Percentiles rank a stretch among this genome's conserved stretches.
These are phyloP conservation scores for Chirona hameri DNA, from an alignment of 2,888 invertebrate genomes.

Conservation along the genomic window DNA sequence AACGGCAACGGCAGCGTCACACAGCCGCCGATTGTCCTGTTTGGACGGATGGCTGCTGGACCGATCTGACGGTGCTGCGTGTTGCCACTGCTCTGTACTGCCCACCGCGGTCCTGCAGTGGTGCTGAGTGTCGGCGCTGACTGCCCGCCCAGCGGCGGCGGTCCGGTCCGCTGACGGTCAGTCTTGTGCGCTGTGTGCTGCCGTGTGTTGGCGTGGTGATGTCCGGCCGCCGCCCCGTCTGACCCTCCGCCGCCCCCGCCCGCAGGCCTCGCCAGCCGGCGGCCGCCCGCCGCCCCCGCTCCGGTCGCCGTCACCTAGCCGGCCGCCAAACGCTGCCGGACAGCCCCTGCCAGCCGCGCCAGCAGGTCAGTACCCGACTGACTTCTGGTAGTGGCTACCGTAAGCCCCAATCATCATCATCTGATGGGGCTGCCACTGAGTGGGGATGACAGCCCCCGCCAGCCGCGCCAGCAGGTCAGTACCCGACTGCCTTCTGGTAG, in stretches of 20 bases:
- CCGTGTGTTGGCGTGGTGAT: too few relatives aligned
- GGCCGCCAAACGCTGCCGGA: neutral
- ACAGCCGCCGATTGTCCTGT: too few relatives aligned
- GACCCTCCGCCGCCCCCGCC: neutral
- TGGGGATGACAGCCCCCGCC: too few relatives aligned
- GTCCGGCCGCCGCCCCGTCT: neutral
- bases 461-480: too few relatives aligned
- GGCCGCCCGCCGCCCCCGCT: neutral
- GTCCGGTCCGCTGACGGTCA: neutral
- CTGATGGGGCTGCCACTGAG: too few relatives aligned
- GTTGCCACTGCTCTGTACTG: neutral
- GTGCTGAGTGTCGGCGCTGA: neutral
- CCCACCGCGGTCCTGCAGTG: neutral
- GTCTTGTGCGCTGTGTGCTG: neutral
- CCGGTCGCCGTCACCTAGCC: neutral
- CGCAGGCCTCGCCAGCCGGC: neutral
- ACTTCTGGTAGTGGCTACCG: neutral
- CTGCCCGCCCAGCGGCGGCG: neutral
- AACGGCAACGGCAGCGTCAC: too few relatives aligned
- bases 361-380: neutral
- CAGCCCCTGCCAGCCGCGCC: neutral
- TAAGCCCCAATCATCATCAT: neutral
- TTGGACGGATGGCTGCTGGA: neutral
- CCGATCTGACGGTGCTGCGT: neutral
- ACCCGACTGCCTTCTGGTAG: too few relatives aligned